Evolutionary conservation across 2,113 vertebrate genomes (phyloP), one percentile per base, ranked within the genome.

Genomic region (Oncorhynchus gorbuscha): DNA sequence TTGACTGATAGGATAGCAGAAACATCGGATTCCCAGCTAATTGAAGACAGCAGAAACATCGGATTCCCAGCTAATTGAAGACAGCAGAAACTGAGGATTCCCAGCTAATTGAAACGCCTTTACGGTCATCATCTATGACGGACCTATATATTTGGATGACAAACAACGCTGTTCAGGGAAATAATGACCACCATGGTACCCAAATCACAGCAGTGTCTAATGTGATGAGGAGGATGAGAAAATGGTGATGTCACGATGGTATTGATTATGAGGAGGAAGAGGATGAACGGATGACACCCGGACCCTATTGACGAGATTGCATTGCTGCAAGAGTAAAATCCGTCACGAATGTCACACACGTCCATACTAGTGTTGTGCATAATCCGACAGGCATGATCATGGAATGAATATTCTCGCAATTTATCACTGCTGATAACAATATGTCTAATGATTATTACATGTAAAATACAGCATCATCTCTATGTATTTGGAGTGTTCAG

Each of bases 81-180:
- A 35, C 32, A 35, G 32, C 32, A 35, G 32, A 35, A 35, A 35
- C 32, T 0, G 72, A 87, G 88, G 86, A 79, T 83, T 78, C 51
- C 80, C 88, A 84, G 51, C 51, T 55, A 55, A 55, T 55, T 55
- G 14, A 55, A 45, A 45, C 16, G 51, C 16, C 51, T 18, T 55
- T 16, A 55, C 51, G 51, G 32, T 35, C 35, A 35, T 35, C 6
- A 35, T 35, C 35, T 35, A 35, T 35, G 35, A 35, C 35, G 51
- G 30, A 72, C 48, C 65, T 8, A 59, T 51, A 28, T 49, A 72
- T 59, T 35, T 59, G 70, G 58, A 9, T 1, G 26, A 72, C 49
- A 72, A 32, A 67, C 30, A 30, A 12, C 24, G 13, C 24, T 5
- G 24, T 67, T n/a, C 6, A 5, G 6, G 26, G 62, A 32, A 67